A percentile compares a stretch with the other conserved stretches of the same genome.
These are phyloP conservation scores for Matsumurasca onukii DNA, from an alignment of 1,140 invertebrate genomes.

Conservation along the genomic window DNA sequence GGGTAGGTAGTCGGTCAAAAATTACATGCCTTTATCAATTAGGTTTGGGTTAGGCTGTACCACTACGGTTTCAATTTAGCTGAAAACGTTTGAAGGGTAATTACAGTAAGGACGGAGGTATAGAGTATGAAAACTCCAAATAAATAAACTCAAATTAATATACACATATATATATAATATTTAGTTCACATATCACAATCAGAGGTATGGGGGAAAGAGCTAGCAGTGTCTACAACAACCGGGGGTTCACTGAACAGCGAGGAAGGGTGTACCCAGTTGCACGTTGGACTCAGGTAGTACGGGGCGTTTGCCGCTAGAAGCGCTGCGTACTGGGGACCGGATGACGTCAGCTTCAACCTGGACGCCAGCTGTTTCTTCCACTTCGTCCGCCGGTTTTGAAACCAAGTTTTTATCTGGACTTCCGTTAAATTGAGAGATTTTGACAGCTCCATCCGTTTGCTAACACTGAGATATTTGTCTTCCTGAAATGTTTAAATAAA, in stretches of 20 bases:
- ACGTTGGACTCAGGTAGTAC: conserved; percentile 25
- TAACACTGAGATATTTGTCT: conserved; percentile 94
- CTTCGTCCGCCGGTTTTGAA: conserved; percentile 92
- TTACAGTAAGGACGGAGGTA: too few species aligned
- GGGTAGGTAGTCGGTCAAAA: too few species aligned
- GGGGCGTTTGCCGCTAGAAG: conserved; percentile 15
- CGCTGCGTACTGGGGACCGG: conserved; percentile 19
- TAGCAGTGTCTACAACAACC: not conserved
- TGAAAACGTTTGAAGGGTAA: too few species aligned
- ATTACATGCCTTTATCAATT: too few species aligned
- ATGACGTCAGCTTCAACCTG: conserved; percentile 71
- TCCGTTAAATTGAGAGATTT: conserved; percentile 86
- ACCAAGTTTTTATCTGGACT: conserved; percentile 98
- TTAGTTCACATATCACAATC: too few species aligned
- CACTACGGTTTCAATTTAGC: too few species aligned
- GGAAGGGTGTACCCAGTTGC: too few species aligned
- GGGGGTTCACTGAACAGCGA: conserved; percentile 12
- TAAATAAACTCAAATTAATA: too few species aligned
- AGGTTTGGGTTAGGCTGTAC: too few species aligned
- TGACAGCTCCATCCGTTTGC: conserved; percentile 90
- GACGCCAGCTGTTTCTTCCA: conserved; percentile 96
- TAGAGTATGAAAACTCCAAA: too few species aligned
- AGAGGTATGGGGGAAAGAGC: not conserved
- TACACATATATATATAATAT: too few species aligned
- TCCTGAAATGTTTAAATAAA: conserved; percentile 55